A percentile compares a stretch with the other conserved stretches of the same genome.
These are phyloP conservation scores for Sinotaia quadrata DNA, from an alignment of 2,888 invertebrate genomes.

Conservation along the genomic window DNA sequence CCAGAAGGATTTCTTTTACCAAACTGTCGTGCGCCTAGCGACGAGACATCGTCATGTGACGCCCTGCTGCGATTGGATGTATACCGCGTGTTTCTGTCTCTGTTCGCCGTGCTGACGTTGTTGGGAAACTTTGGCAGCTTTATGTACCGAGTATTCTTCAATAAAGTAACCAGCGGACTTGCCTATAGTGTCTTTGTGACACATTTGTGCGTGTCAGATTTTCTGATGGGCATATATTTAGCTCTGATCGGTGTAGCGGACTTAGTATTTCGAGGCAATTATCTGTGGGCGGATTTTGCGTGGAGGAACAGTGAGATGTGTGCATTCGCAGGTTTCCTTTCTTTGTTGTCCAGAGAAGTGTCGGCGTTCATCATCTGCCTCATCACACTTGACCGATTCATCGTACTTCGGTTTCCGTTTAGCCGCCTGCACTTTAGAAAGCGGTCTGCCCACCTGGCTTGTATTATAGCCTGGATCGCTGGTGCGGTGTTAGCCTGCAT, in stretches of 20 bases:
- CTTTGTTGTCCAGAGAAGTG: constrained; percentile 75
- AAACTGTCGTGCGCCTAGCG: neutral
- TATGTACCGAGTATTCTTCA: constrained; percentile 11
- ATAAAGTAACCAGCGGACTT: neutral
- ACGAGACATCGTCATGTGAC: constrained; percentile 16
- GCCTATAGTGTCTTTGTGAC: constrained; percentile 30
- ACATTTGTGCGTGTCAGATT: constrained; percentile 33
- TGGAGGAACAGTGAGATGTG: constrained; percentile 50
- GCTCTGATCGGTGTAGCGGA: constrained; percentile 47
- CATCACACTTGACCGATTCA: constrained; percentile 79
- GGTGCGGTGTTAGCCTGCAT: constrained; percentile 57
- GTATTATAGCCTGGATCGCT: constrained; percentile 53
- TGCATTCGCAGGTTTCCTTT: constrained; percentile 46
- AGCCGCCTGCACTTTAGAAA: constrained; percentile 53
- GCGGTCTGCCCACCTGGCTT: constrained; percentile 47
- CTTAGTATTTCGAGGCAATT: constrained; percentile 44
- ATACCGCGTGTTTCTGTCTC: constrained; percentile 9
- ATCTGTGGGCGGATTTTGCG: constrained; percentile 43
- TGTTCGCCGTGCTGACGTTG: constrained; percentile 13
- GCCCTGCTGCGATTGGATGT: neutral
- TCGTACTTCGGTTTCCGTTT: constrained; percentile 78
- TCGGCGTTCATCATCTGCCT: constrained; percentile 77
- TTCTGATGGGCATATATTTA: constrained; percentile 51
- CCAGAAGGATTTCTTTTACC: neutral
- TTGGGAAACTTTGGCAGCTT: constrained; percentile 18